Evolutionary conservation across 1,140 invertebrate genomes (phyloP).

Genomic region (Pseudomyrmex concolor): DNA sequence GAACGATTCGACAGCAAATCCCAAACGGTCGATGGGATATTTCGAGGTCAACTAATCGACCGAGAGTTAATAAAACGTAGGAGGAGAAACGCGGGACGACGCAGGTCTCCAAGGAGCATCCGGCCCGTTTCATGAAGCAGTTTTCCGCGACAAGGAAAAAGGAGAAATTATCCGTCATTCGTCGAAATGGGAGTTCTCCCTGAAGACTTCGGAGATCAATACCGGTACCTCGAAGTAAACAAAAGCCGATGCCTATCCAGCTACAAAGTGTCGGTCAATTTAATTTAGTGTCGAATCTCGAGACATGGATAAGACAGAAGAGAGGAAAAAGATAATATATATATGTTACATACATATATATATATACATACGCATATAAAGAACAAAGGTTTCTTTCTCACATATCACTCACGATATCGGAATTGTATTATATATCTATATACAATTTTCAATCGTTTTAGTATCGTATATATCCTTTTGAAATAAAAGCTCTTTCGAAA

Average conservation of each 20-base stretch:
- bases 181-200: constrained; percentile 57
- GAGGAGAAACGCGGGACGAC: constrained; percentile 59
- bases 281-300: constrained; percentile 48
- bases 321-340: constrained; percentile 44
- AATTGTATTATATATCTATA: constrained; percentile 76
- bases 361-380: constrained; percentile 54
- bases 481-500: constrained; percentile 7
- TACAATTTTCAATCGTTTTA: constrained; percentile 59
- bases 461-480: neutral
- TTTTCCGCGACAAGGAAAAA: constrained; percentile 52
- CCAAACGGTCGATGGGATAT: constrained; percentile 55
- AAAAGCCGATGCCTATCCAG: constrained; percentile 66
- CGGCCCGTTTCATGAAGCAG: constrained; percentile 28
- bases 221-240: constrained; percentile 63
- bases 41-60: constrained; percentile 68
- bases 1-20: constrained; percentile 68
- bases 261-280: constrained; percentile 68
- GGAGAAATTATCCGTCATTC: constrained; percentile 73
- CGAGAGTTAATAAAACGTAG: constrained; percentile 72
- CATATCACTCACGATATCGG: constrained; percentile 67
- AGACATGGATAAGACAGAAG: constrained; percentile 13
- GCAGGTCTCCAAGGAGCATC: constrained; percentile 59
- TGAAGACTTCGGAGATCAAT: constrained; percentile 63
- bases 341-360: no score
- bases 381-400: constrained; percentile 62